Base-by-base conservation (phyloP, 2,797 vertebrate genomes). In the Harpagifer antarcticus region DNA sequence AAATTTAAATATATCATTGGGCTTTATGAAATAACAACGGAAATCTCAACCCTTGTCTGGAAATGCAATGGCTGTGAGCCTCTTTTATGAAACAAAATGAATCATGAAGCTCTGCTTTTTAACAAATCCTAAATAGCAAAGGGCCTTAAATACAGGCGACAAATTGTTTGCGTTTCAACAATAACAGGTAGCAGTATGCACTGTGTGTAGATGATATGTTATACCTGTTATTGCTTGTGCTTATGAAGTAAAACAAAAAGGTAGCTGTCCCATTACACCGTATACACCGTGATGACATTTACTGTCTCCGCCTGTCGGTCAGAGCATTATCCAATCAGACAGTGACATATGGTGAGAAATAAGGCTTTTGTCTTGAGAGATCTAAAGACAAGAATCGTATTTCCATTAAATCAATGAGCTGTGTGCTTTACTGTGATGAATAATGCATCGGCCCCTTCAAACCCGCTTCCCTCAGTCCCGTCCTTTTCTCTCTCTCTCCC, bases 381-480 rank as follows among this genome's bases (percentile, higher is more conserved):
- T 94, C 91, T 83, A 86, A 92, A 90, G 92, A 95, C 92, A 94
- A 92, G 88, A 93, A 91, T 94, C 68, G 81, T 90, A 92, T 94
- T 94, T 93, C 90, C 93, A 94, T 93, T 92, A 87, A 94, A 93
- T 94, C 93, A 91, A 94, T 93, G 89, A 89, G 87, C 89, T 89
- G 91, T 85, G 85, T 76, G 90, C 90, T 89, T 93, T 87, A 92
- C 84, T 17, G 72, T 74, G 5, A 92, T 94, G 90, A 93, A 94
- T 93, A 93, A 93, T 93, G 92, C 86, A 93, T 91, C 14, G 1
- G 49, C 63, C 65, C 73, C 79, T 63, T 87, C 73, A 85, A 74
- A 87, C 73, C 82, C 48, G 79, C 78, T 74, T 76, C 79, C 68
- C 76, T 60, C 54, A 12, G 81, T 70, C 48, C 77, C 19, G 14